phyloP scores from a whole-genome alignment of 92 coral and sea anemone genomes.

The Desmophyllum pertusum region DNA sequence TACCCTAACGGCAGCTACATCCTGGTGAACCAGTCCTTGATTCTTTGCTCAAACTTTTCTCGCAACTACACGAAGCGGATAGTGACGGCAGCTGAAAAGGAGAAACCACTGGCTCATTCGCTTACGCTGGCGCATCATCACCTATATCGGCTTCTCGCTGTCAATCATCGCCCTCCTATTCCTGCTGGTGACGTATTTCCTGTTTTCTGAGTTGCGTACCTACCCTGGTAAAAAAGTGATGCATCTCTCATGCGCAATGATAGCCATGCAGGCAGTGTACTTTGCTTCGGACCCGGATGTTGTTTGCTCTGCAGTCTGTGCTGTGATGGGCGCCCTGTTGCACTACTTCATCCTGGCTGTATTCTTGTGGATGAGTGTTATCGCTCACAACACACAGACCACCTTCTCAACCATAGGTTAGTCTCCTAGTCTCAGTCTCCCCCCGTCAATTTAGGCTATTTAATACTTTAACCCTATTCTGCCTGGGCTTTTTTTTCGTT shows the following conservation, averaged over 20 bases:
- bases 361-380: slow-evolving; percentile 41
- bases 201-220: slow-evolving; percentile 30
- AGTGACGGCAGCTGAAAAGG: too few relatives aligned
- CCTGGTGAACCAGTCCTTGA: not conserved
- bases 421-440: too few relatives aligned
- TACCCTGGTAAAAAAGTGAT: slow-evolving; percentile 29
- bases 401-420: too few relatives aligned
- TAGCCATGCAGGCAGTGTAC: slow-evolving; percentile 21
- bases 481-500: too few relatives aligned
- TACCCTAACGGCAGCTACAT: slow-evolving; percentile 10
- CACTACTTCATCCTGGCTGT: slow-evolving; percentile 42
- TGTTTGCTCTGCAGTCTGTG: slow-evolving; percentile 21
- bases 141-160: slow-evolving; percentile 44
- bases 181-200: slow-evolving; percentile 38
- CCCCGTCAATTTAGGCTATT: too few relatives aligned
- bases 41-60: slow-evolving; percentile 6
- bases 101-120: not conserved
- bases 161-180: slow-evolving; percentile 33
- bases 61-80: not conserved
- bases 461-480: too few relatives aligned
- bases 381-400: slow-evolving; percentile 54
- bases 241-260: slow-evolving; percentile 41
- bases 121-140: slow-evolving; percentile 19
- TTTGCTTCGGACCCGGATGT: slow-evolving; percentile 4
- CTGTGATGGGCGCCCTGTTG: slow-evolving; percentile 25